Evolutionary conservation across 2,797 vertebrate species (phyloP).

Genomic region (Vespertilio murinus): DNA sequence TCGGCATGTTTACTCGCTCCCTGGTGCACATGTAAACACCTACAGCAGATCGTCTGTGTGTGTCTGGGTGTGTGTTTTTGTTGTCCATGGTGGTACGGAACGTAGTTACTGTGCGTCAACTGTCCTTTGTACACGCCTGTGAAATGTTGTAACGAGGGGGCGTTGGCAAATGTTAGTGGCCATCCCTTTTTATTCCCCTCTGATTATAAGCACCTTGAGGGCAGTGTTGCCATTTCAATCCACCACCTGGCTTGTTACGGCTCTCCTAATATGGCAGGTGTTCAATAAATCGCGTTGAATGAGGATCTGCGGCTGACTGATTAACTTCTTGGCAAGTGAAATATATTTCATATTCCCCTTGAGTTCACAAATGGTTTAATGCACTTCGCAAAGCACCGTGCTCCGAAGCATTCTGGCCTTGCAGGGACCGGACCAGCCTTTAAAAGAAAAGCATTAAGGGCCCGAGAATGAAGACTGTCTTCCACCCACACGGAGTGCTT

Average conservation of each 20-base stretch:
- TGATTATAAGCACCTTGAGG: slow-evolving; percentile 70
- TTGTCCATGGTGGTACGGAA: neutral
- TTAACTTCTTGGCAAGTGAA: slow-evolving; percentile 73
- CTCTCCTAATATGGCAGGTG: slow-evolving; percentile 71
- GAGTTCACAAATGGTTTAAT: slow-evolving; percentile 74
- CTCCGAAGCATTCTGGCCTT: slow-evolving; percentile 46
- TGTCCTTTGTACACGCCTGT: neutral
- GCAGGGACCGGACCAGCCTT: slow-evolving; percentile 35
- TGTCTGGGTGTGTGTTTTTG: neutral
- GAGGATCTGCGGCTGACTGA: slow-evolving; percentile 68
- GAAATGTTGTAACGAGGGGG: neutral
- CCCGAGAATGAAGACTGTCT: slow-evolving; percentile 32
- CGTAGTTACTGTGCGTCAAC: neutral
- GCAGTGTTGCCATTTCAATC: slow-evolving; percentile 50
- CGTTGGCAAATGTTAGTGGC: neutral
- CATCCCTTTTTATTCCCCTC: slow-evolving; percentile 53
- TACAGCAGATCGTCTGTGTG: neutral
- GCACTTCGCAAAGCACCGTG: slow-evolving; percentile 50
- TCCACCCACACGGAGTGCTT: slow-evolving; percentile 13
- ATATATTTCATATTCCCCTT: slow-evolving; percentile 67
- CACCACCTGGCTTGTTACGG: slow-evolving; percentile 60
- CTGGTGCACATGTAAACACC: neutral
- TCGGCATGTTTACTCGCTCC: neutral
- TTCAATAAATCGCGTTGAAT: slow-evolving; percentile 61
- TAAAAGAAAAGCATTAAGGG: slow-evolving; percentile 34